A percentile compares a stretch with the other conserved stretches of the same genome.
These are phyloP conservation scores for Indicator maculatus DNA, from an alignment of 2,113 vertebrate species.

Conservation along the genomic window DNA sequence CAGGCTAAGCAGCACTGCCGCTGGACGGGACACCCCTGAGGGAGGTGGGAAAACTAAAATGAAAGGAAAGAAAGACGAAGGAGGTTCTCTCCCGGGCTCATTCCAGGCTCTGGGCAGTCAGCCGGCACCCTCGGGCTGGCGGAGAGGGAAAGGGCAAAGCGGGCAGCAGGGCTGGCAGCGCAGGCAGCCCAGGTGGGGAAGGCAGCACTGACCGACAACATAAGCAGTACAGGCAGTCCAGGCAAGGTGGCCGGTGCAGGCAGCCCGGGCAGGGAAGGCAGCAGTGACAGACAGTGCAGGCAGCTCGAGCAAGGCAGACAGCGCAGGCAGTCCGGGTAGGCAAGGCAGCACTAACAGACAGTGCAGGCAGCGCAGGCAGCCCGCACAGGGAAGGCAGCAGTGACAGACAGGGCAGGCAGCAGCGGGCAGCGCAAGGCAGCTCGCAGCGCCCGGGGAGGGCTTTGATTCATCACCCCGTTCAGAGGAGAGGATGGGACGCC, in stretches of 20 bases:
- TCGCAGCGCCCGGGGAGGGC: background rate
- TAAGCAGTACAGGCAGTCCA: background rate
- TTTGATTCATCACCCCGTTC: conserved; percentile 1
- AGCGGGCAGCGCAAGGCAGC: conserved; percentile 29
- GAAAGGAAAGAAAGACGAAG: background rate
- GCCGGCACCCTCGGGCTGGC: background rate
- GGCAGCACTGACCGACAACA: background rate
- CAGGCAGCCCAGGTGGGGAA: background rate
- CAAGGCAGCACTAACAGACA: background rate
- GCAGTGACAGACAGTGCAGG: background rate
- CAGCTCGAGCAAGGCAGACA: background rate
- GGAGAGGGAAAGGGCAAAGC: background rate
- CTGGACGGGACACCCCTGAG: background rate
- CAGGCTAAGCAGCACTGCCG: background rate
- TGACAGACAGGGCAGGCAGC: conserved; percentile 14
- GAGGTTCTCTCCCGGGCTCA: background rate
- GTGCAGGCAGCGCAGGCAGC: background rate
- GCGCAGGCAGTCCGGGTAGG: background rate
- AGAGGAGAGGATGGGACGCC: conserved; percentile 18
- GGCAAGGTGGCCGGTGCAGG: background rate
- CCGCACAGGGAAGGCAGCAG: background rate
- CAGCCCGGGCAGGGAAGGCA: background rate
- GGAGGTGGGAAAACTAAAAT: background rate
- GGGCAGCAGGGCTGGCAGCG: background rate
- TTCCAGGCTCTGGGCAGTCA: background rate